These are phyloP conservation scores for Sphaerodactylus townsendi DNA, from an alignment of 2,113 vertebrate genomes.

Conservation along the genomic window DNA sequence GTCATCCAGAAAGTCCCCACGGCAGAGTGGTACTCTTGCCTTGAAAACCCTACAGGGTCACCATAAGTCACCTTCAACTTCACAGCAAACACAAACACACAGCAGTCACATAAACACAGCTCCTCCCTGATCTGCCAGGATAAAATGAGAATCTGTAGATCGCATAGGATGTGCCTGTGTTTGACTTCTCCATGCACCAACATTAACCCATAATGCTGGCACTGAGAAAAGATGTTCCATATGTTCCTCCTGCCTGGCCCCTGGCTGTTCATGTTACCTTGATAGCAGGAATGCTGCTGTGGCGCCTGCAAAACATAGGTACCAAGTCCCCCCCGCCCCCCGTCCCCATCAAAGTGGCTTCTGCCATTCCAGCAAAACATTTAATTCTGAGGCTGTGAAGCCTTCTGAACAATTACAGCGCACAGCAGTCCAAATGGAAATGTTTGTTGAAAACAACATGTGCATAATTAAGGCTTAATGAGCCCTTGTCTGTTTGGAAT, in stretches of 20 bases:
- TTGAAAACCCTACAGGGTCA: too few relatives aligned
- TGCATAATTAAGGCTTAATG: constrained; percentile 99
- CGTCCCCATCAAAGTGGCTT: constrained; percentile 63
- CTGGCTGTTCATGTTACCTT: neutral
- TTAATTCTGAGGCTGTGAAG: constrained; percentile 80
- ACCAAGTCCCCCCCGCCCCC: neutral
- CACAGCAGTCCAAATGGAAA: constrained; percentile 96
- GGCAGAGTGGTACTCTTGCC: too few relatives aligned
- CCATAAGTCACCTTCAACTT: too few relatives aligned
- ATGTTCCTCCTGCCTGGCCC: neutral
- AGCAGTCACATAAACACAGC: neutral
- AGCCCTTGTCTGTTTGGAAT: constrained; percentile 99
- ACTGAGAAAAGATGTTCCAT: too few relatives aligned
- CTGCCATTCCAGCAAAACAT: constrained; percentile 66
- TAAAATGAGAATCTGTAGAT: neutral
- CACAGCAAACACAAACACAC: too few relatives aligned
- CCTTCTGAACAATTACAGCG: constrained; percentile 91
- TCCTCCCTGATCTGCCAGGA: neutral
- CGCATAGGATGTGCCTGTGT: too few relatives aligned
- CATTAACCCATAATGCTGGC: neutral
- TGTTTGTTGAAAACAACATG: constrained; percentile 99
- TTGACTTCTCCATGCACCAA: neutral
- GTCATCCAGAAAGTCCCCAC: too few relatives aligned
- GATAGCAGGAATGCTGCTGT: neutral
- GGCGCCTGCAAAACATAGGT: neutral